Base-by-base conservation (phyloP, 2,888 invertebrate genomes). In the Idaea aversata region DNA sequence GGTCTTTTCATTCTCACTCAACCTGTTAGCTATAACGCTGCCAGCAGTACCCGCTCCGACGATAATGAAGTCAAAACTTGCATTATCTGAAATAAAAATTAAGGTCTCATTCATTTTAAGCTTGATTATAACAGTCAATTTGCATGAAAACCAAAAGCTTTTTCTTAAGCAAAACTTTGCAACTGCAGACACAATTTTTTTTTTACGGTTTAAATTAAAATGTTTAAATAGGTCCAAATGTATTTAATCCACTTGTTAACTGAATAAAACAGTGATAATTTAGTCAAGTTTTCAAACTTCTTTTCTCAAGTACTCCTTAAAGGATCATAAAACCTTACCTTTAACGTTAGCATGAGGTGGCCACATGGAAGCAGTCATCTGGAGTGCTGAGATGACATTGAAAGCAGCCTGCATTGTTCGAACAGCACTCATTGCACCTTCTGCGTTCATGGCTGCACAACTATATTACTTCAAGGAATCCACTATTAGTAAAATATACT, bases 1-100 rank as follows among this genome's bases (percentile, higher is more conserved):
- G 15, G 62, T 59, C 1, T 16, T 34, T 0, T 16, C 25, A 59
- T 94, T 94, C 81, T 95, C 95, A 0, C 94, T 91, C 1, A 96
- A 83, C 6, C 96, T 89, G 59, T 94, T 94, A 0, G 95, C 95
- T 5, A 96, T 58, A 0, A 94, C 92, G 63, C 95, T 95, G 3
- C 96, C 96, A 0, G 95, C 95, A 0, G 95, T 95, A 1, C 96
- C 96, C 0, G 95, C 95, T 0, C 96, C 96, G 1, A 96, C 94
- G 6, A 95, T 87, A 61, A 95, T 93, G 71, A 95, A 96, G 77
- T 95, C 95, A 76, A 94, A 95, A 47, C 47, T 47, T 7, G 47
- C 5, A 47, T 47, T 57, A 62, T 65, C 65, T 65, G 62, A 16
- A 38, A 47, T 47, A 10, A 7, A 36, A 36, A 7, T 36, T 7